phyloP scores from a whole-genome alignment of 2,797 vertebrate genomes.

The Lithobates sylvaticus region DNA sequence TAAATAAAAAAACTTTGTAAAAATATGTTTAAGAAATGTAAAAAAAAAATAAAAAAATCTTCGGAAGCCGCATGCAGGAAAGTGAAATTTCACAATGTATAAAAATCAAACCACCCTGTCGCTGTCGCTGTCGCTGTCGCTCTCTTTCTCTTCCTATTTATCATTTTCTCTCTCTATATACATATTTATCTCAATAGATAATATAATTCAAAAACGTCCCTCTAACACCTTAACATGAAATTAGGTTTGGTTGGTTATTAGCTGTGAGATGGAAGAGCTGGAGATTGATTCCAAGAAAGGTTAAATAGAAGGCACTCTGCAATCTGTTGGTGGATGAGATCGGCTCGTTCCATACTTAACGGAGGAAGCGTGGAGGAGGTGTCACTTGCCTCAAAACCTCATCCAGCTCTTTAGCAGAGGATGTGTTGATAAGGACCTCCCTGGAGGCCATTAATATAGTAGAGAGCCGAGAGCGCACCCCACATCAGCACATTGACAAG shows the following conservation, averaged over 20 bases:
- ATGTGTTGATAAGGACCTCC: conserved; percentile 53
- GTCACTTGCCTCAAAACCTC: conserved; percentile 46
- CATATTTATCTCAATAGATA: too few species aligned
- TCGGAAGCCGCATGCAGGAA: too few species aligned
- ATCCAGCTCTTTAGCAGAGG: conserved; percentile 47
- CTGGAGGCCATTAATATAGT: conserved; percentile 46
- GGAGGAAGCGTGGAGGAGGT: conserved; percentile 19
- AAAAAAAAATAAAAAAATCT: too few species aligned
- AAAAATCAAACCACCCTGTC: too few species aligned
- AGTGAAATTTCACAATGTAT: too few species aligned
- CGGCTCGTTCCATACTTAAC: conserved; percentile 1
- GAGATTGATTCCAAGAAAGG: conserved; percentile 14
- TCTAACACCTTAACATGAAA: too few species aligned
- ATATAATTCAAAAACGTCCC: too few species aligned
- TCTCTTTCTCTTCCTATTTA: too few species aligned
- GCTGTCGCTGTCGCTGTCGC: too few species aligned
- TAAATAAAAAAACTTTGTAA: too few species aligned
- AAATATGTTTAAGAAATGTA: too few species aligned
- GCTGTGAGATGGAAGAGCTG: not conserved
- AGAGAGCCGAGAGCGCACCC: conserved; percentile 15
- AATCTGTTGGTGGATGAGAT: conserved; percentile 14
- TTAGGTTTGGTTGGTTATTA: not conserved
- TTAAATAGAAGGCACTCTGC: conserved; percentile 39
- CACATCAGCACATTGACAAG: conserved; percentile 48
- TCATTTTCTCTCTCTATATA: too few species aligned